These are phyloP conservation scores for Pemphredon lugubris DNA, from an alignment of 2,888 invertebrate species.

Conservation along the genomic window DNA sequence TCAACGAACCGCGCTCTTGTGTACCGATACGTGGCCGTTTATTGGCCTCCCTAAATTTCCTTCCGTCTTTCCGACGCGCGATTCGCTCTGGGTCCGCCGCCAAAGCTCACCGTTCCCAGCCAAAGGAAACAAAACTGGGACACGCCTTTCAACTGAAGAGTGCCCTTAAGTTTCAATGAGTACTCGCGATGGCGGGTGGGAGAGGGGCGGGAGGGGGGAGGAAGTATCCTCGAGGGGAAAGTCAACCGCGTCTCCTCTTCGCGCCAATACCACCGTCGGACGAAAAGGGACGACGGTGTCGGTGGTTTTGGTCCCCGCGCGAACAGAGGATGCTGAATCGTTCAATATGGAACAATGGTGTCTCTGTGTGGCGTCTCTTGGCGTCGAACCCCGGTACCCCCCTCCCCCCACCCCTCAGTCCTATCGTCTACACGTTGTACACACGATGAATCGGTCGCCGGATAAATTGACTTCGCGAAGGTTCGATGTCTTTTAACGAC, in stretches of 20 bases:
- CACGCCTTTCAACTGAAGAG: constrained; percentile 60
- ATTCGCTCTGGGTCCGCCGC: background rate
- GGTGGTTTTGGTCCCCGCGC: constrained; percentile 5
- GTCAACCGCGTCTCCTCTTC: constrained; percentile 45
- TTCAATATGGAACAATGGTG: constrained; percentile 69
- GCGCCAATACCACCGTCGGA: constrained; percentile 6
- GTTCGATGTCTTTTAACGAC: no score
- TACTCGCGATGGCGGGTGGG: no score
- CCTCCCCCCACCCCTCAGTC: background rate
- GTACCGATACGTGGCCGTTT: background rate
- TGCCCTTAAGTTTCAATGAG: constrained; percentile 58
- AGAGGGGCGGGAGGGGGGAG: no score
- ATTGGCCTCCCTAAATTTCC: background rate
- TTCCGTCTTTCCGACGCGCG: background rate
- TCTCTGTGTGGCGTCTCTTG: background rate
- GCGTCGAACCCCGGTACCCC: background rate
- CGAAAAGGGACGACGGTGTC: constrained; percentile 17
- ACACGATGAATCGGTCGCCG: no score
- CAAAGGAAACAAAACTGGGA: constrained; percentile 67
- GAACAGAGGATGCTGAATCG: constrained; percentile 61
- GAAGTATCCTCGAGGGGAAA: constrained; percentile 44
- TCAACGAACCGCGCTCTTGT: background rate
- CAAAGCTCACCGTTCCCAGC: constrained; percentile 1
- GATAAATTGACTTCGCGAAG: no score
- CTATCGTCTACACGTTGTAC: no score